Percentiles rank a stretch among this genome's conserved stretches.
Evolutionary conservation across 2,113 vertebrate species (phyloP).

Genomic region (Lonchura striata): DNA sequence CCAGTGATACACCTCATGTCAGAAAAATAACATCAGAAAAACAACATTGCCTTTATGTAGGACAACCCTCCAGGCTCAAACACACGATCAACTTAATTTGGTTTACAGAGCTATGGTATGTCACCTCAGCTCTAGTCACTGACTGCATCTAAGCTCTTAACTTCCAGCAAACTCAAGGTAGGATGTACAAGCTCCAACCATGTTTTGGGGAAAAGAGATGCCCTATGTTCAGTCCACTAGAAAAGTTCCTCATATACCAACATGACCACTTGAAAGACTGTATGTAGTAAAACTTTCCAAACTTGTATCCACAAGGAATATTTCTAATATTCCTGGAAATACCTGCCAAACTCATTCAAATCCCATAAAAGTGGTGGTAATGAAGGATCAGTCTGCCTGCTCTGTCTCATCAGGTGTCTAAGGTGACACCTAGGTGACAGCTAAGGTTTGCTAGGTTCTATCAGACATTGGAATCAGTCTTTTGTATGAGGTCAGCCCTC

Average conservation of each 20-base stretch:
- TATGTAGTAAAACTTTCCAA: background rate
- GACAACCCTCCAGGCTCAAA: background rate
- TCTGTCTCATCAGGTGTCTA: background rate
- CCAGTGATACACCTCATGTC: background rate
- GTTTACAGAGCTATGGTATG: background rate
- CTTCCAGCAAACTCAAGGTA: background rate
- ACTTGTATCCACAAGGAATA: background rate
- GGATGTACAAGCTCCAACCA: background rate
- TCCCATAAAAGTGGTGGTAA: background rate
- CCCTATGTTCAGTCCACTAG: background rate
- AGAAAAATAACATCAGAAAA: background rate
- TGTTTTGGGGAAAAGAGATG: fast-evolving
- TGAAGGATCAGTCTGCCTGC: background rate
- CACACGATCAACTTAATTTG: background rate
- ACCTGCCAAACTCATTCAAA: background rate
- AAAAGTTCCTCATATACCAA: background rate
- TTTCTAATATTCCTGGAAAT: background rate
- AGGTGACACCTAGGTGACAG: background rate
- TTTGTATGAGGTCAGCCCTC: background rate
- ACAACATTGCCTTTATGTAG: background rate
- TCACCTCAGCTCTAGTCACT: background rate
- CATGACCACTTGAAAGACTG: background rate
- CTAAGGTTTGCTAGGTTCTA: background rate
- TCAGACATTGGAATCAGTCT: background rate
- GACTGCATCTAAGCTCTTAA: background rate